Evolutionary conservation across 2,888 invertebrate genomes (phyloP), one percentile per base, ranked within the genome.

Genomic region (Aphodius granarius): DNA sequence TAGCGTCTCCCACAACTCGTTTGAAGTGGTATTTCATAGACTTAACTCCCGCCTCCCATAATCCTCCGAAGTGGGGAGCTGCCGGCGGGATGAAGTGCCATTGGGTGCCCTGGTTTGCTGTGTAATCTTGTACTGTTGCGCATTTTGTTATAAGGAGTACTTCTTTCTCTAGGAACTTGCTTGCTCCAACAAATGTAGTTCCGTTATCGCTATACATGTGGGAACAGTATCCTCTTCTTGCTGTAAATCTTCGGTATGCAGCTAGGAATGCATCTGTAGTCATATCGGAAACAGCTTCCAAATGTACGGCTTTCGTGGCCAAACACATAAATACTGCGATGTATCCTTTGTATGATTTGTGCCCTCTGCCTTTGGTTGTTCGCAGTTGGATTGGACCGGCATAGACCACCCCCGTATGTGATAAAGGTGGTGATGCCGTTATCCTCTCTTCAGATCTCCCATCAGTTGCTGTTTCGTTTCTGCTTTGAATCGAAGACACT

Each of bases 191-290:
- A 66, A 73, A 66, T 5, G 21, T 73, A 4, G 72, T 75, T 18
- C 75, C 73, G 20, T 75, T 75, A 62, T 75, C 75, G 21, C 72
- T 73, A 64, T 73, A 75, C 23, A 75, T 64, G 20, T 75, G 72
- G 0, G 19, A 9, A 5, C 18, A 19, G 16, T 62, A 9, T 62
- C 75, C 75, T 72, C 73, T 63, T 16, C 75, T 22, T 5, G 75
- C 66, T 23, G 73, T 73, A 63, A 75, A 75, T 2, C 72, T 62
- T 63, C 71, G 16, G 63, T 72, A 72, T n/a, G 75, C 72, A 5
- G 65, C 72, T 21, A 75, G 15, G 72, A 75, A 73, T 13, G 71
- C 63, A 5, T 75, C 70, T n/a, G 75, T 72, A 19, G 75, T 66
- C 6, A 43, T 43, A 13, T 43, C 43, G 43, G 9, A 1, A 3